These are phyloP conservation scores for Illadopsis cleaveri DNA, from an alignment of 2,113 vertebrate genomes.

Conservation along the genomic window DNA sequence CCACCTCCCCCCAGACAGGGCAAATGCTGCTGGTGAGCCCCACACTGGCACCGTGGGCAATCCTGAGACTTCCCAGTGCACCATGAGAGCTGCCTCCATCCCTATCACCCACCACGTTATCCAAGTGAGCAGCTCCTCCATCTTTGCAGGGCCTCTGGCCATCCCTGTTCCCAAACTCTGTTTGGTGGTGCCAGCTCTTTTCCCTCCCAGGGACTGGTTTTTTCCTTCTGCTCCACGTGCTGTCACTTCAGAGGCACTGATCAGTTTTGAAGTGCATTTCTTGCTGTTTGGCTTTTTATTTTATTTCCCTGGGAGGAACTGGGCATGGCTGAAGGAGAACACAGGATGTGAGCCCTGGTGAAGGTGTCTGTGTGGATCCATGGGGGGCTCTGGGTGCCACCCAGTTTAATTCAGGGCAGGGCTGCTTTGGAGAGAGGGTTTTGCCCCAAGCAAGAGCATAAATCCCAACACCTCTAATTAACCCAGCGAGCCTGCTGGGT, in stretches of 20 bases:
- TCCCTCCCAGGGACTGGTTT: neutral
- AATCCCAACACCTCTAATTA: neutral
- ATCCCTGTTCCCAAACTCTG: neutral
- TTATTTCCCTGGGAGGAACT: neutral
- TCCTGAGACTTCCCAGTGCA: constrained; percentile 44
- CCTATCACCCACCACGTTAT: neutral
- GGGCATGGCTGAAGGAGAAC: neutral
- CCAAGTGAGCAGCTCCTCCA: neutral
- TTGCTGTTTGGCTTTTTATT: neutral
- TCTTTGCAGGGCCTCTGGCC: neutral
- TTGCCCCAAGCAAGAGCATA: neutral
- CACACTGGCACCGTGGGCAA: neutral
- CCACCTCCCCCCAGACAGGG: neutral
- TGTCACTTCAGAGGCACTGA: constrained; percentile 63
- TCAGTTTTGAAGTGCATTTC: constrained; percentile 66
- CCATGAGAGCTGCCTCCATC: constrained; percentile 35
- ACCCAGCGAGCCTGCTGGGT: fast-evolving
- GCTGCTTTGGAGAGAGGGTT: neutral
- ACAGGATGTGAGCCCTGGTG: fast-evolving
- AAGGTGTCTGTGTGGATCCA: fast-evolving
- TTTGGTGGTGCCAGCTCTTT: neutral
- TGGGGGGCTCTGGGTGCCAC: neutral
- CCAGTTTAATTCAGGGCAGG: fast-evolving
- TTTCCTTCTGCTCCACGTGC: neutral
- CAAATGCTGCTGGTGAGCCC: fast-evolving